Percentiles rank a stretch among this genome's conserved stretches.
Conservation (phyloP, 2,888 invertebrate genomes). For the Colostygia pectinataria region DNA sequence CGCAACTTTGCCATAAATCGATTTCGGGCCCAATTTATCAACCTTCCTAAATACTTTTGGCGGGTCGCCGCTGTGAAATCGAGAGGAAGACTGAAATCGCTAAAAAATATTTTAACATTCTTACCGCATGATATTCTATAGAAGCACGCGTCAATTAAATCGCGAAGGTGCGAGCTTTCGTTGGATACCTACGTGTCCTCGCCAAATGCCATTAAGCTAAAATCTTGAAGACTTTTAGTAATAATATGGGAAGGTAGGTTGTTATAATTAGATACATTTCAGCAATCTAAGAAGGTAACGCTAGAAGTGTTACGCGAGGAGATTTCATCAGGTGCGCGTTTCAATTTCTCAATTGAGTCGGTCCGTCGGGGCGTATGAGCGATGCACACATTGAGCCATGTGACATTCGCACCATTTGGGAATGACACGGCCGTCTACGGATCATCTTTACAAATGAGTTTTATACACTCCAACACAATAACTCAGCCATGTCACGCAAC, state of each 20-base stretch:
- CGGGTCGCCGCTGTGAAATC: slow-evolving; percentile 60
- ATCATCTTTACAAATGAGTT: slow-evolving; percentile 21
- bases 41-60: slow-evolving; percentile 65
- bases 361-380: slow-evolving; percentile 72
- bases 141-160: slow-evolving; percentile 55
- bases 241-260: slow-evolving; percentile 15
- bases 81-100: slow-evolving; percentile 57
- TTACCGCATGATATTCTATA: slow-evolving; percentile 49
- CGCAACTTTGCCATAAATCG: slow-evolving; percentile 69
- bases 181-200: slow-evolving; percentile 44
- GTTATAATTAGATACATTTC: slow-evolving; percentile 29
- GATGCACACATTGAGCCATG: slow-evolving; percentile 63
- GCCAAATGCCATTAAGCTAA: slow-evolving; percentile 48
- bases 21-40: slow-evolving; percentile 72
- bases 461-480: slow-evolving; percentile 11
- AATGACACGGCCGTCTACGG: neutral
- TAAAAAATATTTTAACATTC: slow-evolving; percentile 62
- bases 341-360: slow-evolving; percentile 79
- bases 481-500: neutral
- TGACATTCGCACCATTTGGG: slow-evolving; percentile 45
- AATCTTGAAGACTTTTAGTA: slow-evolving; percentile 46
- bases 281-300: slow-evolving; percentile 42
- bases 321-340: slow-evolving; percentile 63
- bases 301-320: slow-evolving; percentile 38
- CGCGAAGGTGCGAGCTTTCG: slow-evolving; percentile 47